A percentile compares a stretch with the other conserved stretches of the same genome.
These are phyloP conservation scores for Idaea straminata DNA, from an alignment of 2,888 invertebrate species.

Conservation along the genomic window DNA sequence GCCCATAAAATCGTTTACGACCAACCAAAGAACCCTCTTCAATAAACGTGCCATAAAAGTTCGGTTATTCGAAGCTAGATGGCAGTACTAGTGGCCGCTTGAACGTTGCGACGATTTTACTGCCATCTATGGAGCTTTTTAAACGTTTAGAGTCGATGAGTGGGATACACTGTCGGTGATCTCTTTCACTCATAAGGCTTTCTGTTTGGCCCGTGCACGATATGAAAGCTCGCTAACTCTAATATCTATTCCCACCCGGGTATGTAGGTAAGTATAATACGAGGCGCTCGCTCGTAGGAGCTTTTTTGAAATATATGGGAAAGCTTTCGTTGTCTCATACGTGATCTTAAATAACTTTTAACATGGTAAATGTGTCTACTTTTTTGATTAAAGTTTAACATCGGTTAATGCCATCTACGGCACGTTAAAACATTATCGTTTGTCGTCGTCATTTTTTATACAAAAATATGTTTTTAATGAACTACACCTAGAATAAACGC, in stretches of 20 bases:
- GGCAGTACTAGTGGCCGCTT: conserved; percentile 77
- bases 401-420: background rate
- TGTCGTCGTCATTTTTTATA: too few relatives aligned
- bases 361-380: background rate
- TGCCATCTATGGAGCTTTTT: conserved; percentile 79
- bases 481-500: too few relatives aligned
- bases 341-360: background rate
- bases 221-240: conserved; percentile 7
- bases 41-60: conserved; percentile 79
- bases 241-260: background rate
- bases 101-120: conserved; percentile 73
- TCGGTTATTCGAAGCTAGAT: conserved; percentile 77
- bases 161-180: conserved; percentile 40
- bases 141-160: conserved; percentile 60
- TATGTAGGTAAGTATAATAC: background rate
- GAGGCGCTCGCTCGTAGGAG: conserved; percentile 4
- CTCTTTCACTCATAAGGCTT: conserved; percentile 35
- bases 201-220: conserved; percentile 34
- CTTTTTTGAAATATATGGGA: conserved; percentile 11
- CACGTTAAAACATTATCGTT: too few relatives aligned
- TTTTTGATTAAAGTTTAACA: background rate
- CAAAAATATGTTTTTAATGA: too few relatives aligned
- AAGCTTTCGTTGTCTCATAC: background rate
- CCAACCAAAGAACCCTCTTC: conserved; percentile 79
- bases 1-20: conserved; percentile 80